Conservation (phyloP, 2,113 vertebrate genomes). For the Sinocyclocheilus grahami region DNA sequence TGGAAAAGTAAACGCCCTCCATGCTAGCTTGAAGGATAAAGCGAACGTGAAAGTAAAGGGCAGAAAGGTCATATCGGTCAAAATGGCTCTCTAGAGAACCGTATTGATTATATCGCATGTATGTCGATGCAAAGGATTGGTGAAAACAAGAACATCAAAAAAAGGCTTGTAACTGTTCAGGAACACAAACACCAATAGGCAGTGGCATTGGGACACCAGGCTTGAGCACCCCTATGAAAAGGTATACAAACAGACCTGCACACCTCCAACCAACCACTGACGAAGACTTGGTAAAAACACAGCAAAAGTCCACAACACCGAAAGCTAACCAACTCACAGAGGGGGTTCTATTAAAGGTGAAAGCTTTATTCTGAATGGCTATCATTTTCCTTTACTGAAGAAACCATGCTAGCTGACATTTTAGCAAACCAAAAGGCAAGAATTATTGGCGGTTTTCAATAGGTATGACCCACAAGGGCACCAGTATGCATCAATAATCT, state of each 20-base stretch:
- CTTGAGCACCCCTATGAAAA: conserved; percentile 70
- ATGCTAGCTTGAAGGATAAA: conserved; percentile 29
- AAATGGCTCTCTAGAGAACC: neutral
- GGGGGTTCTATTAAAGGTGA: conserved; percentile 73
- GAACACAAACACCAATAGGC: conserved; percentile 34
- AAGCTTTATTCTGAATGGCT: conserved; percentile 76
- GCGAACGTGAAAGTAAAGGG: neutral
- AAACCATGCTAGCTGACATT: neutral
- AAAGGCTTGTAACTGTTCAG: neutral
- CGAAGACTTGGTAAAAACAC: conserved; percentile 77
- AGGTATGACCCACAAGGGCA: conserved; percentile 2
- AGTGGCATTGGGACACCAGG: conserved; percentile 57
- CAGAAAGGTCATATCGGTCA: conserved; percentile 12
- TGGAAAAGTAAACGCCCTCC: conserved; percentile 48
- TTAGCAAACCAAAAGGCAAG: neutral
- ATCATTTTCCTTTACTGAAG: conserved; percentile 37
- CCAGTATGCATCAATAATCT: neutral
- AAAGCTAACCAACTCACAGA: conserved; percentile 80
- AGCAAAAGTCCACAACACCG: conserved; percentile 77
- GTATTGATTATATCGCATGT: neutral
- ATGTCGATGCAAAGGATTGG: neutral
- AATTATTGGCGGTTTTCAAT: neutral
- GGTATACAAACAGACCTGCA: conserved; percentile 72
- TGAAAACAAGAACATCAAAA: neutral
- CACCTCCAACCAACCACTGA: conserved; percentile 76